These are phyloP conservation scores for Panurus biarmicus DNA, from an alignment of 2,113 vertebrate species.

Conservation along the genomic window DNA sequence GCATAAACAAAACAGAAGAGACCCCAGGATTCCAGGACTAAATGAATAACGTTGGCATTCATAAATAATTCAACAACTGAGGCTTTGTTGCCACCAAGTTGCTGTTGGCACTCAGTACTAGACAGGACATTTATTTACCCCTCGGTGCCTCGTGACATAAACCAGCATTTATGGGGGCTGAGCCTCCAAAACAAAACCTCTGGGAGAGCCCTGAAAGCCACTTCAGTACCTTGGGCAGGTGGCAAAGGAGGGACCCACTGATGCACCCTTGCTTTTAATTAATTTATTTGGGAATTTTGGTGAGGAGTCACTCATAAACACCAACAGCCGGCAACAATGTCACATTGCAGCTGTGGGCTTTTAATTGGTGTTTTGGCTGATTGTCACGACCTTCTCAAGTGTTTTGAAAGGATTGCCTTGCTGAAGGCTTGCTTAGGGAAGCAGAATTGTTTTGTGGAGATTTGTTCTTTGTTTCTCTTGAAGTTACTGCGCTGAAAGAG, in stretches of 20 bases:
- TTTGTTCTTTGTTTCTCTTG: neutral
- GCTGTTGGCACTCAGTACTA: neutral
- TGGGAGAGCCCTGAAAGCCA: neutral
- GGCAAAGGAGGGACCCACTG: neutral
- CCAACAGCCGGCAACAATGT: neutral
- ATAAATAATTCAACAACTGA: slow-evolving; percentile 34
- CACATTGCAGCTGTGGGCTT: accelerated
- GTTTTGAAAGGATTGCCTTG: neutral
- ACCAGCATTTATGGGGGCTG: neutral
- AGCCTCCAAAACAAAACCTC: neutral
- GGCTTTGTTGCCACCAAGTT: slow-evolving; percentile 24
- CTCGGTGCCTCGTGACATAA: slow-evolving; percentile 13
- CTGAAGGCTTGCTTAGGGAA: neutral
- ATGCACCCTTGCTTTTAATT: neutral
- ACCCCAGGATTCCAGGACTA: neutral
- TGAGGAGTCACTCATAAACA: neutral
- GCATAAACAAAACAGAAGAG: slow-evolving; percentile 15
- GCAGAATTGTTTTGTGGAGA: neutral
- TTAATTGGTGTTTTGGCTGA: neutral
- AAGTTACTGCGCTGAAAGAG: neutral
- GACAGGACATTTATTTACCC: slow-evolving; percentile 40
- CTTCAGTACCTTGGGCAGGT: neutral
- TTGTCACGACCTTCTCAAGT: neutral
- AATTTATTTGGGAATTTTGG: neutral
- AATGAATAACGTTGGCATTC: neutral